These are phyloP conservation scores for Muntiacus reevesi DNA, from an alignment of 2,113 vertebrate species.

Conservation along the genomic window DNA sequence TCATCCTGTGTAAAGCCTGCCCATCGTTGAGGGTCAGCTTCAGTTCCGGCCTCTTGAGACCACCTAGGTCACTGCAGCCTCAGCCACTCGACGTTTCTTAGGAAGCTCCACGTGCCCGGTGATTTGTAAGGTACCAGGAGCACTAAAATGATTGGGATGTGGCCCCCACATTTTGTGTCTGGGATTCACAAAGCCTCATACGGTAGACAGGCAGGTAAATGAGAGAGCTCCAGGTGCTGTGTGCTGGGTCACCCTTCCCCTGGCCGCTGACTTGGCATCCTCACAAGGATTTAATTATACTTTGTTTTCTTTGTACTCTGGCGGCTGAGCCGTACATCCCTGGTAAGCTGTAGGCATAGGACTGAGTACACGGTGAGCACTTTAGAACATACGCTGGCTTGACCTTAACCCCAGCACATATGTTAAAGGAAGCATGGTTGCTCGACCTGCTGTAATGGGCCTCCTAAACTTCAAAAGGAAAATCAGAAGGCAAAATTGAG, in stretches of 20 bases:
- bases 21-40: not conserved
- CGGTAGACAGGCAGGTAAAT: not conserved
- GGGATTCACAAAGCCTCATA: not conserved
- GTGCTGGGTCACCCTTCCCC: not conserved
- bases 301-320: not conserved
- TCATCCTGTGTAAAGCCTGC: not conserved
- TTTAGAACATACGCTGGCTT: not conserved
- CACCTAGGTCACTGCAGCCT: not conserved
- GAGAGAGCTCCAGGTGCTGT: not conserved
- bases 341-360: not conserved
- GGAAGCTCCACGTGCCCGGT: not conserved
- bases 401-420: not conserved
- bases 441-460: not conserved
- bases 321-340: not conserved
- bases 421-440: not conserved
- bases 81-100: not conserved
- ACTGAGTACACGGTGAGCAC: not conserved
- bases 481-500: not conserved
- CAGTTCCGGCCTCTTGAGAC: not conserved
- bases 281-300: not conserved
- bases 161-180: no score
- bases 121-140: not conserved
- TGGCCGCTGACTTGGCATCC: not conserved
- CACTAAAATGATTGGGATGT: not conserved
- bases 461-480: not conserved